These are phyloP conservation scores for Gyps fulvus DNA, from an alignment of 2,113 vertebrate genomes.

Conservation along the genomic window DNA sequence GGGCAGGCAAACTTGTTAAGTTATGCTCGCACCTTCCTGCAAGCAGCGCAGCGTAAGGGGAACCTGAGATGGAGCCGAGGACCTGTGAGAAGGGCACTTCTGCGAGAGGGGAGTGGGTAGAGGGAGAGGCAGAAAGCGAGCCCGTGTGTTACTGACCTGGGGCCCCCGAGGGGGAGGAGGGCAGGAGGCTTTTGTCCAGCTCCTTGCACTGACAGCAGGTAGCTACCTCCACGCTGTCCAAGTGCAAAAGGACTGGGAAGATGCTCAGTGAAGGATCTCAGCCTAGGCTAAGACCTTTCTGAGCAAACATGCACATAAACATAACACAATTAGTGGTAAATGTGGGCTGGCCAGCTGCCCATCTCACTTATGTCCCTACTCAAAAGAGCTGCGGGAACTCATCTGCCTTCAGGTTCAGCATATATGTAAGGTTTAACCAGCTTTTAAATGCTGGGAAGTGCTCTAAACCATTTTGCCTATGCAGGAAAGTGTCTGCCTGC, in stretches of 20 bases:
- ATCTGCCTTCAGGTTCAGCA: neutral
- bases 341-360: conserved; percentile 16
- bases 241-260: neutral
- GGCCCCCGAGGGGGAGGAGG: no score
- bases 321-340: neutral
- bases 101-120: rapidly evolving
- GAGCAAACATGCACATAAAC: neutral
- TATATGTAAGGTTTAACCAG: neutral
- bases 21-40: neutral
- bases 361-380: neutral
- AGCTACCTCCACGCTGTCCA: neutral
- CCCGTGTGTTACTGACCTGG: rapidly evolving
- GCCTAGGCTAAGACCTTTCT: neutral
- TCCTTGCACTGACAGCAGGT: neutral
- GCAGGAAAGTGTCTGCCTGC: neutral
- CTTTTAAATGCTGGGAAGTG: neutral
- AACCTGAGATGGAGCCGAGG: neutral
- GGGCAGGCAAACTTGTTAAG: neutral
- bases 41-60: neutral
- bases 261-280: neutral
- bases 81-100: neutral
- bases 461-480: neutral
- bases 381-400: neutral
- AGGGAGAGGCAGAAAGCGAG: neutral
- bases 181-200: neutral